phyloP scores from a whole-genome alignment of 2,888 invertebrate species.

The Diplazon laetatorius region DNA sequence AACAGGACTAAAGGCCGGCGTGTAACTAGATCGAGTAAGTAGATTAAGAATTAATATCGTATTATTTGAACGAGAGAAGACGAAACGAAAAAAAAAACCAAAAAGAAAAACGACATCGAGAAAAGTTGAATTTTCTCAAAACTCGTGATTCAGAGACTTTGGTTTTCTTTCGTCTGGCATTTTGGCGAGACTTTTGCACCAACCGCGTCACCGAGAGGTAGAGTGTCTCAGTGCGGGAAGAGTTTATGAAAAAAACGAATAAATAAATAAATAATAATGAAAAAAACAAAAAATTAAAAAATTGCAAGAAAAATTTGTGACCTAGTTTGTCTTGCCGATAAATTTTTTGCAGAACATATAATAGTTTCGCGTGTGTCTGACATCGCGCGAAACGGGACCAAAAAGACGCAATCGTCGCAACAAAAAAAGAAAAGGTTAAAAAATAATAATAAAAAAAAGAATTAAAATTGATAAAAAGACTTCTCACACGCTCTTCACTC shows the following conservation, averaged over 20 bases:
- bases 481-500: constrained; percentile 62
- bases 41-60: constrained; percentile 52
- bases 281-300: constrained; percentile 41
- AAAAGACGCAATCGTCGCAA: constrained; percentile 76
- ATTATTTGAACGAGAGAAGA: constrained; percentile 29
- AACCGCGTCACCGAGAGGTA: constrained; percentile 19
- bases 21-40: constrained; percentile 45
- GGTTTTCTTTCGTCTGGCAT: constrained; percentile 24
- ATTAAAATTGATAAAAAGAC: too few relatives aligned
- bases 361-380: constrained; percentile 75
- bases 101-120: background rate
- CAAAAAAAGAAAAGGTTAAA: too few relatives aligned
- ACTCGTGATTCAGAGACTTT: constrained; percentile 30
- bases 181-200: constrained; percentile 25
- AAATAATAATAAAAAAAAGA: too few relatives aligned
- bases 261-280: constrained; percentile 21
- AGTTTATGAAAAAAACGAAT: constrained; percentile 23
- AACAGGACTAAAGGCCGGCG: constrained; percentile 53
- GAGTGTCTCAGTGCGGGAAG: constrained; percentile 30
- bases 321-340: constrained; percentile 74
- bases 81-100: background rate
- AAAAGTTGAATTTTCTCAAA: constrained; percentile 14
- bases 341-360: constrained; percentile 66
- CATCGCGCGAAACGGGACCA: constrained; percentile 79
- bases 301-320: constrained; percentile 67